Percentiles rank a stretch among this genome's conserved stretches.
phyloP scores from a whole-genome alignment of 2,797 vertebrate genomes.

The Sebastes taczanowskii region DNA sequence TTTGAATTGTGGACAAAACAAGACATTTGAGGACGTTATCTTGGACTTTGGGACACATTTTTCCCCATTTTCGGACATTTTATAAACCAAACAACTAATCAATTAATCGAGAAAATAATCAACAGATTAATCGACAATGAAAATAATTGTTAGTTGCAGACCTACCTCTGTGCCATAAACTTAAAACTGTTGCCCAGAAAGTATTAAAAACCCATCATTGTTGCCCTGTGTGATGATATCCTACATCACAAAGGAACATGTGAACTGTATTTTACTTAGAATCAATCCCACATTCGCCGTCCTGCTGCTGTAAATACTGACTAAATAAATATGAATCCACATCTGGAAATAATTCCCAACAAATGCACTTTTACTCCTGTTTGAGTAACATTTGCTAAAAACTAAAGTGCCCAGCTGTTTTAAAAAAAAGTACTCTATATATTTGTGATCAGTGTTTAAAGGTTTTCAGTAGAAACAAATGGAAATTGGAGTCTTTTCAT shows the following conservation, averaged over 20 bases:
- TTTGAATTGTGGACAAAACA: too few relatives aligned
- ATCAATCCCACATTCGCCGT: not conserved
- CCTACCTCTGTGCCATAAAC: not conserved
- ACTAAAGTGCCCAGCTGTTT: not conserved
- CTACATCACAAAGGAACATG: not conserved
- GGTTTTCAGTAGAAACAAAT: not conserved
- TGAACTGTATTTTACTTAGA: not conserved
- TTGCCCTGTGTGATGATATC: not conserved
- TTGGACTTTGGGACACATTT: too few relatives aligned
- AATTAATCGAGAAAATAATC: accelerated
- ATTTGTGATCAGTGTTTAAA: not conserved
- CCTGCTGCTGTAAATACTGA: not conserved
- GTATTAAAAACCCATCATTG: not conserved
- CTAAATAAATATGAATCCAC: not conserved
- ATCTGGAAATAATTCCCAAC: not conserved
- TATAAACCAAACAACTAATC: too few relatives aligned
- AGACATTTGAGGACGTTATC: too few relatives aligned
- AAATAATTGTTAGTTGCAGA: too few relatives aligned
- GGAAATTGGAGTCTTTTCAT: not conserved
- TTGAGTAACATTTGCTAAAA: not conserved
- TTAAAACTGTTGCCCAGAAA: not conserved
- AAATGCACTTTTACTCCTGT: not conserved
- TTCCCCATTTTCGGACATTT: too few relatives aligned
- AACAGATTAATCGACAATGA: too few relatives aligned
- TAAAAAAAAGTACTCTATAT: not conserved